Conservation (phyloP, 2,113 vertebrate species). For the Falcunculus frontatus region DNA sequence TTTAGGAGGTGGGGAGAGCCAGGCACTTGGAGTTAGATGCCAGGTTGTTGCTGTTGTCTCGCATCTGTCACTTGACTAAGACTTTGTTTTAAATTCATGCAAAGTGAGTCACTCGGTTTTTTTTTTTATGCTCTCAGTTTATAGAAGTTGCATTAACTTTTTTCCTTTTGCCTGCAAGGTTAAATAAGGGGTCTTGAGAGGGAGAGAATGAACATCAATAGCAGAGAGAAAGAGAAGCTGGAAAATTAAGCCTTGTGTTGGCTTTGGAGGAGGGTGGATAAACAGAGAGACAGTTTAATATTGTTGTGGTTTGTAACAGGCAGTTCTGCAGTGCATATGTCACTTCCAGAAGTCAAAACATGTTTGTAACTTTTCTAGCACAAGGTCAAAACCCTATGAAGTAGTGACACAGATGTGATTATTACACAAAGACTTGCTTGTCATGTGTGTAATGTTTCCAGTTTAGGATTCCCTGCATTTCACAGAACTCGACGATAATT, state of each 20-base stretch:
- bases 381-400: background rate
- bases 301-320: background rate
- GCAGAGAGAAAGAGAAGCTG: background rate
- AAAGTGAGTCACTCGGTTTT: conserved; percentile 14
- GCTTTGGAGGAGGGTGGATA: background rate
- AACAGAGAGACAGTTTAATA: background rate
- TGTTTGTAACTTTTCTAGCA: background rate
- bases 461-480: background rate
- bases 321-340: background rate
- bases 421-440: background rate
- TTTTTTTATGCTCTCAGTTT: background rate
- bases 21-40: background rate
- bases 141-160: background rate
- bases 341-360: conserved; percentile 32
- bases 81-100: background rate
- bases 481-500: background rate
- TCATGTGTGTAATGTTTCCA: background rate
- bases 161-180: background rate
- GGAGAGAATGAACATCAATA: background rate
- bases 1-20: background rate
- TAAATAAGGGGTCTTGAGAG: background rate
- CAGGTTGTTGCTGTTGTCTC: background rate
- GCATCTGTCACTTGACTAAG: background rate
- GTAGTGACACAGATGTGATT: background rate
- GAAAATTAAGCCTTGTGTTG: background rate